Percentiles rank a stretch among this genome's conserved stretches.
phyloP scores from a whole-genome alignment of 2,888 invertebrate species.

The Rhagophthalmus giganteus region DNA sequence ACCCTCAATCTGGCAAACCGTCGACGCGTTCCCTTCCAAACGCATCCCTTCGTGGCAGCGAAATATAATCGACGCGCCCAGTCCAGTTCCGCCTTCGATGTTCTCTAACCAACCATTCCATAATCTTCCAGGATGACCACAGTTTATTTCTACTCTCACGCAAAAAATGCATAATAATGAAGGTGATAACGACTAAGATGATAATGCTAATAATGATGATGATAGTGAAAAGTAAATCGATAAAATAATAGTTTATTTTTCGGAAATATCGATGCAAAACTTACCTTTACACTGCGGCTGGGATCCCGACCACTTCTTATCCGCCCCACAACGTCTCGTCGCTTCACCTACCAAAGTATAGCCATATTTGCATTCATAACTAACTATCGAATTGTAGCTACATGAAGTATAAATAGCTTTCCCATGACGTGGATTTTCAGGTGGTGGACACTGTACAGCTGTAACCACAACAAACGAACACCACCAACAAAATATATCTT shows the following conservation, averaged over 20 bases:
- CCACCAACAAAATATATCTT: constrained; percentile 41
- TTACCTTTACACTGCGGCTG: constrained; percentile 90
- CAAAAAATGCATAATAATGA: constrained; percentile 18
- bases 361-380: constrained; percentile 94
- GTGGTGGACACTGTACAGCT: constrained; percentile 92
- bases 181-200: neutral
- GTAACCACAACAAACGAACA: constrained; percentile 65
- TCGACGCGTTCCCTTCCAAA: constrained; percentile 84
- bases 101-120: constrained; percentile 97
- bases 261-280: constrained; percentile 6
- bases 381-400: constrained; percentile 93
- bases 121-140: constrained; percentile 89
- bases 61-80: constrained; percentile 91
- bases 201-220: neutral
- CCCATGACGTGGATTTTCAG: constrained; percentile 90
- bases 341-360: constrained; percentile 88
- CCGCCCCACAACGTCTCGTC: constrained; percentile 90
- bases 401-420: constrained; percentile 90
- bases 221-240: neutral
- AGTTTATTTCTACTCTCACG: constrained; percentile 78
- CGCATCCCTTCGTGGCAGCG: constrained; percentile 91
- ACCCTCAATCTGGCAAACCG: constrained; percentile 92
- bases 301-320: constrained; percentile 93
- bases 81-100: constrained; percentile 83
- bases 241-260: neutral